phyloP scores from a whole-genome alignment of 2,888 invertebrate genomes.

The Malacosoma neustria region DNA sequence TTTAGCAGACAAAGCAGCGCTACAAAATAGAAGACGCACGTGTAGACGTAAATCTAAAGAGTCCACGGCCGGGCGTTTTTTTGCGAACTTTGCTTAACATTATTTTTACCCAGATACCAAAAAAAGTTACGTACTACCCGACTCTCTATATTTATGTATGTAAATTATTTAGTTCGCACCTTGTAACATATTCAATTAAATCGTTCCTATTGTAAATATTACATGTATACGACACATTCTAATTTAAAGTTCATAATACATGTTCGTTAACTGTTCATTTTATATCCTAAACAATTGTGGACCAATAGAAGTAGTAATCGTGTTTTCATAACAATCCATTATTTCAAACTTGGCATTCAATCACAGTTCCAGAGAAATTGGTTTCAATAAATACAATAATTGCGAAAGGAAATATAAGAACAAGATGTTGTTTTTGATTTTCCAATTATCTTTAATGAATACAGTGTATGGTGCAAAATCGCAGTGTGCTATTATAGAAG shows the following conservation, averaged over 20 bases:
- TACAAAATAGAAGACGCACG: too few species aligned
- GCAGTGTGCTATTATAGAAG: slow-evolving; percentile 42
- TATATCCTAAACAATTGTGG: background rate
- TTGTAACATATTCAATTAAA: too few species aligned
- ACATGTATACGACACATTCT: background rate
- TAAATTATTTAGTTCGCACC: too few species aligned
- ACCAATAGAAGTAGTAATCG: background rate
- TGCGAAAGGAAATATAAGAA: too few species aligned
- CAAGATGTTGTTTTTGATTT: slow-evolving; percentile 10
- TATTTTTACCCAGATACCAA: too few species aligned
- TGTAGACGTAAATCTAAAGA: too few species aligned
- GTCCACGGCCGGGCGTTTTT: too few species aligned
- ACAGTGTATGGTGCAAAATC: slow-evolving; percentile 17
- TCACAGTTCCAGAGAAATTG: background rate
- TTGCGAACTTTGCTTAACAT: too few species aligned
- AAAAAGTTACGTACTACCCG: too few species aligned
- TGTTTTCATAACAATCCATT: background rate
- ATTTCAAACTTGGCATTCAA: slow-evolving; percentile 1
- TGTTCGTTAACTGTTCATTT: background rate
- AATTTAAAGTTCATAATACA: background rate
- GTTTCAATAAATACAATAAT: background rate
- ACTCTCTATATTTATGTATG: too few species aligned
- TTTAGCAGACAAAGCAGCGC: too few species aligned
- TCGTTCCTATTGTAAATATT: too few species aligned
- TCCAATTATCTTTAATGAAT: slow-evolving; percentile 15